A percentile compares a stretch with the other conserved stretches of the same genome.
phyloP scores from a whole-genome alignment of 2,888 invertebrate species.

The Blomia tropicalis region DNA sequence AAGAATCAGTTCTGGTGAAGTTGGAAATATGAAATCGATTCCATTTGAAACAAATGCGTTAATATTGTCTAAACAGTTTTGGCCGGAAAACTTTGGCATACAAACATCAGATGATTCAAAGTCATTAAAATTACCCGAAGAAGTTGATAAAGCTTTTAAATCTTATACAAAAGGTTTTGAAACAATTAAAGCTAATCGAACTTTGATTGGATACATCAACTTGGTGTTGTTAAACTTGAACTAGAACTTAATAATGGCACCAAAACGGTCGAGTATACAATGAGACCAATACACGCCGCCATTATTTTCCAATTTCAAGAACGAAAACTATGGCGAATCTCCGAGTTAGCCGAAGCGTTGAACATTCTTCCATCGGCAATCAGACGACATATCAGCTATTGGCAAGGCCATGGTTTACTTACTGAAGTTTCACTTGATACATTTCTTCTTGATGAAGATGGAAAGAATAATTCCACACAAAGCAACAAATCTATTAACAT shows the following conservation, averaged over 20 bases:
- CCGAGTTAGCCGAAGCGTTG: slow-evolving; percentile 65
- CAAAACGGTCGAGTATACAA: slow-evolving; percentile 47
- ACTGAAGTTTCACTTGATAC: slow-evolving; percentile 57
- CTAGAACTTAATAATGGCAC: slow-evolving; percentile 44
- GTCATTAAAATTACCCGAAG: slow-evolving; percentile 64
- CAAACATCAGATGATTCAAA: slow-evolving; percentile 39
- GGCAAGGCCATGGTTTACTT: slow-evolving; percentile 81
- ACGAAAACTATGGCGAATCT: slow-evolving; percentile 66
- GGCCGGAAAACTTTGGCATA: slow-evolving; percentile 48
- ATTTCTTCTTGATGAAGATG: slow-evolving; percentile 42
- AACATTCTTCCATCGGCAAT: slow-evolving; percentile 71
- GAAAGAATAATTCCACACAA: slow-evolving; percentile 20
- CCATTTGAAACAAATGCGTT: slow-evolving; percentile 57
- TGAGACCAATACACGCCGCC: slow-evolving; percentile 81
- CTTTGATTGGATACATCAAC: slow-evolving; percentile 82
- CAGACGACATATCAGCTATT: slow-evolving; percentile 70
- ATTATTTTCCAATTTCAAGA: slow-evolving; percentile 83
- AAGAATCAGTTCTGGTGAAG: slow-evolving; percentile 34
- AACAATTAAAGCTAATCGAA: slow-evolving; percentile 64
- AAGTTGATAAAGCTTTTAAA: slow-evolving; percentile 61
- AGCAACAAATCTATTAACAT: slow-evolving; percentile 3
- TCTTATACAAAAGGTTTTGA: slow-evolving; percentile 78
- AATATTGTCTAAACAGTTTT: slow-evolving; percentile 93
- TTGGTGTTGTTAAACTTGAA: slow-evolving; percentile 76
- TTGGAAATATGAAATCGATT: slow-evolving; percentile 33